Conservation (phyloP, 2,888 invertebrate species). For the Spatulosminthurus flaviceps region DNA sequence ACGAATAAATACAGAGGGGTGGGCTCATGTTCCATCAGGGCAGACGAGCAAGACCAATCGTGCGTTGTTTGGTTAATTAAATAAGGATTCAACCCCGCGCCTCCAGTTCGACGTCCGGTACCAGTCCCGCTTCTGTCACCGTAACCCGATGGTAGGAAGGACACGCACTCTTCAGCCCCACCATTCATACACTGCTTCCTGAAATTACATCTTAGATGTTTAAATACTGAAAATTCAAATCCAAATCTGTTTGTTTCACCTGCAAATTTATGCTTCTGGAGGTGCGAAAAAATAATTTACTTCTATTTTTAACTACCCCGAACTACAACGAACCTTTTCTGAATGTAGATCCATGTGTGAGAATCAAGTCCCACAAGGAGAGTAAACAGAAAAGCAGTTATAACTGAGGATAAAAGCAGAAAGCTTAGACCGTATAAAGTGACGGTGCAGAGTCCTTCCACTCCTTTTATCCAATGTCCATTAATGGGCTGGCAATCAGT, state of each 20-base stretch:
- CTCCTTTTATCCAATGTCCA: constrained; percentile 58
- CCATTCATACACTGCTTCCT: constrained; percentile 46
- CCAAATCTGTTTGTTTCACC: too few relatives aligned
- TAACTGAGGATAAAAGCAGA: constrained; percentile 85
- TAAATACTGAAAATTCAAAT: background rate
- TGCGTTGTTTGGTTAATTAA: constrained; percentile 56
- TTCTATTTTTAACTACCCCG: background rate
- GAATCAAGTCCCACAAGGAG: constrained; percentile 94
- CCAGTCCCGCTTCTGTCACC: constrained; percentile 53
- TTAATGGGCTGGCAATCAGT: constrained; percentile 61
- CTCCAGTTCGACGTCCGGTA: constrained; percentile 61
- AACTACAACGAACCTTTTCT: constrained; percentile 75
- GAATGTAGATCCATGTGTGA: constrained; percentile 96
- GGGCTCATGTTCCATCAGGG: constrained; percentile 62
- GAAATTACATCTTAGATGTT: background rate
- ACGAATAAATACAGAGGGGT: constrained; percentile 63
- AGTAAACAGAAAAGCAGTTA: constrained; percentile 88
- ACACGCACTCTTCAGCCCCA: constrained; percentile 80
- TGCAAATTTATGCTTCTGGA: too few relatives aligned
- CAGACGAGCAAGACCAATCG: constrained; percentile 51
- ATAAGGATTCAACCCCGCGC: constrained; percentile 64
- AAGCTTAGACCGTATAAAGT: constrained; percentile 75
- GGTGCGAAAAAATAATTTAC: background rate
- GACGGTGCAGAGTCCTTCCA: constrained; percentile 60
- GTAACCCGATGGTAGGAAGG: constrained; percentile 72